These are phyloP conservation scores for Aporophyla lueneburgensis DNA, from an alignment of 2,888 invertebrate genomes.

Conservation along the genomic window DNA sequence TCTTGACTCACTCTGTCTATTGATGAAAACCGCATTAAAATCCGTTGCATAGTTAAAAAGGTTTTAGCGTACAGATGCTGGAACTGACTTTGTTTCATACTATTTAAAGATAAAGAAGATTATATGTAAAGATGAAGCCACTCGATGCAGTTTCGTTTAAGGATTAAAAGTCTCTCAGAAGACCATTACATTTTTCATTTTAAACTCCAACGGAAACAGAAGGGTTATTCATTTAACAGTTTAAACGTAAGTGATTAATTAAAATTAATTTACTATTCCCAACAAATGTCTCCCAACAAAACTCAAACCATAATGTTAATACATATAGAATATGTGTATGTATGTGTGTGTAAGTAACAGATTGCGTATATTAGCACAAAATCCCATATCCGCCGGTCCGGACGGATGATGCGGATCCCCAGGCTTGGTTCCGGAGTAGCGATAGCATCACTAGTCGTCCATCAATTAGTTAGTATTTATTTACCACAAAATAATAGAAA, in stretches of 20 bases:
- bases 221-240: background rate
- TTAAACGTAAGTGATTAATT: background rate
- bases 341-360: constrained; percentile 53
- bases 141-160: too few species aligned
- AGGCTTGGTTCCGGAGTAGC: constrained; percentile 66
- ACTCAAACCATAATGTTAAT: background rate
- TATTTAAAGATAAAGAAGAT: too few species aligned
- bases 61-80: too few species aligned
- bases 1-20: too few species aligned
- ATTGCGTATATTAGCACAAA: constrained; percentile 76
- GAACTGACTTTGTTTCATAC: too few species aligned
- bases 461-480: background rate
- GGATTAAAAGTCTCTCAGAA: too few species aligned
- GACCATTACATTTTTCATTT: background rate
- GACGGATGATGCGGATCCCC: constrained; percentile 66
- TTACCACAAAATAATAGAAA: background rate
- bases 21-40: too few species aligned
- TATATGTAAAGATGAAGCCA: too few species aligned
- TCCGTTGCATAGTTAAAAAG: too few species aligned
- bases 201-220: background rate
- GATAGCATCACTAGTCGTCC: constrained; percentile 62
- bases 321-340: background rate
- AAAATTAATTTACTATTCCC: background rate
- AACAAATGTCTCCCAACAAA: background rate
- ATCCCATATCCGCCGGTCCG: constrained; percentile 63